Evolutionary conservation across 2,797 vertebrate genomes (phyloP).

Genomic region (Aphelocoma californica): DNA sequence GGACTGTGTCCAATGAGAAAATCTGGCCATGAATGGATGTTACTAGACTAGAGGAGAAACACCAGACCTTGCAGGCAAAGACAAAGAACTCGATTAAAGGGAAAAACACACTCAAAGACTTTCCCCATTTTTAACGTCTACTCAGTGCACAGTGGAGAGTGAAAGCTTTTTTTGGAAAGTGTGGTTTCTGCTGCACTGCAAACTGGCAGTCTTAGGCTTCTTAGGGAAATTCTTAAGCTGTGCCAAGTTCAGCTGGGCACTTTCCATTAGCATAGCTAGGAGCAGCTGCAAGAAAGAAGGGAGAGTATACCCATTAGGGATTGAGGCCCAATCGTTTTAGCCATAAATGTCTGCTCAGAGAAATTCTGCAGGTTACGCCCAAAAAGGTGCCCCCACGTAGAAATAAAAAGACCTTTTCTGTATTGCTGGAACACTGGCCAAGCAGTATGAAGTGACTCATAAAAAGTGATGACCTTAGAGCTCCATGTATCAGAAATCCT

Average conservation of each 20-base stretch:
- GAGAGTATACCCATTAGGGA: background rate
- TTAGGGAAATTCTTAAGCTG: background rate
- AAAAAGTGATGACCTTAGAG: background rate
- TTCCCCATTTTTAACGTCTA: background rate
- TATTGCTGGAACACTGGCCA: background rate
- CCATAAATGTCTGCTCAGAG: background rate
- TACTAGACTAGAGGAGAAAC: background rate
- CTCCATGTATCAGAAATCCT: background rate
- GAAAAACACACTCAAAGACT: background rate
- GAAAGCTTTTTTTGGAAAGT: background rate
- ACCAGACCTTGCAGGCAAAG: background rate
- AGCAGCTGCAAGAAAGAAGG: background rate
- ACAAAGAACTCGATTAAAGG: background rate
- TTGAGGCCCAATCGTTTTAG: background rate
- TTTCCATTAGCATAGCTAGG: background rate
- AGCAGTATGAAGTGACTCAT: background rate
- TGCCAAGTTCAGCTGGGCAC: background rate
- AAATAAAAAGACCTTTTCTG: background rate
- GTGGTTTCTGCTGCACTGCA: background rate
- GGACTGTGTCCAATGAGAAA: background rate
- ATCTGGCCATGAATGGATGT: background rate
- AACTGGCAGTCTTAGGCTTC: background rate
- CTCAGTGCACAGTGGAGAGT: background rate
- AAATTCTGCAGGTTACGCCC: background rate
- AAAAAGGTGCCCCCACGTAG: background rate